Base-by-base conservation (phyloP, 2,113 vertebrate genomes). In the Brevimyrus niger region DNA sequence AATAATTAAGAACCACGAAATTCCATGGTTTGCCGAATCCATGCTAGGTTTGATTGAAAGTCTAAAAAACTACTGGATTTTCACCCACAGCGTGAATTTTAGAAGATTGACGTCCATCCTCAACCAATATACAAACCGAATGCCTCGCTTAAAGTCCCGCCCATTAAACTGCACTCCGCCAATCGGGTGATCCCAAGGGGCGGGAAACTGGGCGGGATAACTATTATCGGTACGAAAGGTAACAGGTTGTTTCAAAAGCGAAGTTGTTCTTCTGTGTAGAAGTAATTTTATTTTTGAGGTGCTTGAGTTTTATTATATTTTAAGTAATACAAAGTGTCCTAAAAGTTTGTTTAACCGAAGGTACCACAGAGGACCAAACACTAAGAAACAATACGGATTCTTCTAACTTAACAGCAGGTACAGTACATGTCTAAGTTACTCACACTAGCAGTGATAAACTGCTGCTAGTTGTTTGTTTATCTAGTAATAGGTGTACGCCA, bases 181-280 rank as follows among this genome's bases (percentile, higher is more conserved):
- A 96, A 96, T 96, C 86, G 91, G 5, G 88, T 65, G 7, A 7
- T 87, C 50, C 15, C 0, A 0, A 27, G 4, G 1, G 82, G 91
- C 44, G 53, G 55, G 61, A 87, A 13, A 35, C 46, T 92, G 92
- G 95, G 95, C 94, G 94, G 94, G 90, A 88, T 92, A 9, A 27
- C 87, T 51, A 46, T 42, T 92, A 91, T 94, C 93, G 61, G 89
- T 88, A 87, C 93, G 90, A 93, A 94, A 96, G 95, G 95, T 95
- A 96, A 96, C 96, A 96, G 96, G 95, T 96, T 96, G 95, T 89
- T 86, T 86, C 86, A 27, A 55, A 80, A 90, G 93, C 93, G 92
- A 95, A 94, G 86, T 93, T 91, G 76, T 91, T 17, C 90, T 91
- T 17, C 90, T 65, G 80, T 48, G 4, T 17, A 84, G 31, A 42